Conservation (phyloP, 2,113 vertebrate species). For the Platysternon megacephalum region DNA sequence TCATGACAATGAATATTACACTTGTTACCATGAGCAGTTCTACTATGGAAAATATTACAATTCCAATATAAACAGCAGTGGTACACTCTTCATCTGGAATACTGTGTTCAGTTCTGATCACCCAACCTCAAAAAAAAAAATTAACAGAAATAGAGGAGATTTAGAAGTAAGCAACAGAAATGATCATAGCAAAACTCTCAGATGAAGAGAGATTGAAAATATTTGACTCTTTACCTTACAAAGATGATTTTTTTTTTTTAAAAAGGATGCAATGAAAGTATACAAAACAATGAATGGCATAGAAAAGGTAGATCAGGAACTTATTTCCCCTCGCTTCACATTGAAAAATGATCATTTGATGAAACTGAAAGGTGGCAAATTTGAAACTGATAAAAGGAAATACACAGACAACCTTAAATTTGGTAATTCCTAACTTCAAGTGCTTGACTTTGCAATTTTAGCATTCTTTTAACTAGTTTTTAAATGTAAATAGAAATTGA, state of each 20-base stretch:
- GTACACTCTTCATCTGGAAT: background rate
- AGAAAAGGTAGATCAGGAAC: background rate
- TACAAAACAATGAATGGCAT: background rate
- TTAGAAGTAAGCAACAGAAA: too few species aligned
- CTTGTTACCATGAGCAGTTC: background rate
- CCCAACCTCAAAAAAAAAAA: background rate
- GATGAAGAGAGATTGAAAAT: too few species aligned
- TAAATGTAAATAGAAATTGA: too few species aligned
- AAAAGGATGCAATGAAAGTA: background rate
- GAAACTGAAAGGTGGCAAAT: background rate
- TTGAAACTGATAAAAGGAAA: background rate
- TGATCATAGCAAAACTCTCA: too few species aligned
- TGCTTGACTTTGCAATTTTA: too few species aligned
- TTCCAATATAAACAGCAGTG: background rate
- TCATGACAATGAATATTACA: too few species aligned
- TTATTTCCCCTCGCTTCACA: too few species aligned
- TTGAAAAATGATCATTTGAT: background rate
- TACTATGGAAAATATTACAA: background rate
- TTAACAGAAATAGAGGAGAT: background rate
- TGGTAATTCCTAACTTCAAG: too few species aligned
- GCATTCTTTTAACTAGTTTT: too few species aligned
- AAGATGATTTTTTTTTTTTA: too few species aligned
- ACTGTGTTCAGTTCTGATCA: background rate
- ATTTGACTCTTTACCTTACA: too few species aligned
- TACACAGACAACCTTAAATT: too few species aligned